Evolutionary conservation across 2,113 vertebrate genomes (phyloP).

Genomic region (Chrysochloris asiatica): DNA sequence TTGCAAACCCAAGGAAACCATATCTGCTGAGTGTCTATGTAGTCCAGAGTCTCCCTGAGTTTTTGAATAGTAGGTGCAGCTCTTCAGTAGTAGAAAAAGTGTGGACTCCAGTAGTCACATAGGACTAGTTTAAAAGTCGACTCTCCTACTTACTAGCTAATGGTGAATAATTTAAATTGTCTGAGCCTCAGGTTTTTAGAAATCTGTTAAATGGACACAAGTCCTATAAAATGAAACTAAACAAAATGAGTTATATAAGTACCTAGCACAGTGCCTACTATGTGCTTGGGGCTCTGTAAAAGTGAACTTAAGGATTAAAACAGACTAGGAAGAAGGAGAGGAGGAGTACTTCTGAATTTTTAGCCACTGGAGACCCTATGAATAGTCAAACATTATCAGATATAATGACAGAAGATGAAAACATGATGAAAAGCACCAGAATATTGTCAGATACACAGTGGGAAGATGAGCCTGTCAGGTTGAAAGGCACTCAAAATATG

Average conservation of each 20-base stretch:
- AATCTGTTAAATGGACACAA: not conserved
- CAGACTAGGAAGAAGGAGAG: too few relatives aligned
- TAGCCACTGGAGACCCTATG: too few relatives aligned
- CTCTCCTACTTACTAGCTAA: not conserved
- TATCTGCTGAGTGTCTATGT: not conserved
- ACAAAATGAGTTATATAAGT: not conserved
- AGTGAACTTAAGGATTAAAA: too few relatives aligned
- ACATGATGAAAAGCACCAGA: too few relatives aligned
- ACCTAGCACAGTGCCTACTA: not conserved
- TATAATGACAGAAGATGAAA: too few relatives aligned
- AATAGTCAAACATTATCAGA: too few relatives aligned
- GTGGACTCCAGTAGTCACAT: not conserved
- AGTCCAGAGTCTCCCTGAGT: not conserved
- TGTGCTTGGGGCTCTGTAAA: not conserved
- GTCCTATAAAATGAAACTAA: not conserved
- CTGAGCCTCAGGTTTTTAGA: not conserved
- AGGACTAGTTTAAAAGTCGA: not conserved
- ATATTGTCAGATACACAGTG: too few relatives aligned
- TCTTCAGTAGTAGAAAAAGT: not conserved
- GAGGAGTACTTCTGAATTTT: too few relatives aligned
- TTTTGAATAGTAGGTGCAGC: not conserved
- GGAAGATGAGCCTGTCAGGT: too few relatives aligned
- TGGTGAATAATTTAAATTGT: not conserved
- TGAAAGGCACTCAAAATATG: too few relatives aligned
- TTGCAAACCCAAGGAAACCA: not conserved